Conservation (phyloP, 2,113 vertebrate species). For the Chloropsis cyanopogon region DNA sequence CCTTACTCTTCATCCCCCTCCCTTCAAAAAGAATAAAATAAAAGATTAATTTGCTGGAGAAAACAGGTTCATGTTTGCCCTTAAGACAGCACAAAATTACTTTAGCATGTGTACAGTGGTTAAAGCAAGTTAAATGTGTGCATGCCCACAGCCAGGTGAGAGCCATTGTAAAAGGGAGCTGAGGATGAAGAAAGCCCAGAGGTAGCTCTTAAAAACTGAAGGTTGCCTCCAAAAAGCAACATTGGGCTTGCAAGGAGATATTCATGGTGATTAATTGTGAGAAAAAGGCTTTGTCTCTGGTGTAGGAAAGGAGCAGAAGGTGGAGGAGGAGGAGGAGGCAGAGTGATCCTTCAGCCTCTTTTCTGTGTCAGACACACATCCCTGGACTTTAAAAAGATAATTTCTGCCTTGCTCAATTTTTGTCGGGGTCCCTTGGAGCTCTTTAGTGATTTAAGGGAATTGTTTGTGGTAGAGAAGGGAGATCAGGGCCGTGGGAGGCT, state of each 20-base stretch:
- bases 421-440: neutral
- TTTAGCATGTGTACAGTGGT: slow-evolving; percentile 51
- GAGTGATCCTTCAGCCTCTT: rapidly evolving
- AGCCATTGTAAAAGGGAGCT: neutral
- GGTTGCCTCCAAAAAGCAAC: neutral
- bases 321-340: neutral
- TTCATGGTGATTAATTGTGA: neutral
- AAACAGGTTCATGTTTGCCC: slow-evolving; percentile 73
- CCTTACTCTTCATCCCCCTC: neutral
- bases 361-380: neutral
- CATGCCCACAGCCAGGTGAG: slow-evolving; percentile 54
- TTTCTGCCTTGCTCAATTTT: neutral
- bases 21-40: slow-evolving; percentile 46
- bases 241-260: neutral
- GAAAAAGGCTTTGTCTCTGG: neutral
- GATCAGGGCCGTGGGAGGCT: rapidly evolving
- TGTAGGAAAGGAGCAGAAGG: neutral
- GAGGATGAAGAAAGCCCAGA: neutral
- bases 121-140: slow-evolving; percentile 24
- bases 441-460: neutral
- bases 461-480: neutral
- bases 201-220: neutral
- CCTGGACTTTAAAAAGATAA: neutral
- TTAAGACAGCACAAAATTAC: slow-evolving; percentile 69
- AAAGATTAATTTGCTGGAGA: slow-evolving; percentile 68